Conservation (phyloP, 2,888 invertebrate genomes). For the Lordiphosa andalusiaca region DNA sequence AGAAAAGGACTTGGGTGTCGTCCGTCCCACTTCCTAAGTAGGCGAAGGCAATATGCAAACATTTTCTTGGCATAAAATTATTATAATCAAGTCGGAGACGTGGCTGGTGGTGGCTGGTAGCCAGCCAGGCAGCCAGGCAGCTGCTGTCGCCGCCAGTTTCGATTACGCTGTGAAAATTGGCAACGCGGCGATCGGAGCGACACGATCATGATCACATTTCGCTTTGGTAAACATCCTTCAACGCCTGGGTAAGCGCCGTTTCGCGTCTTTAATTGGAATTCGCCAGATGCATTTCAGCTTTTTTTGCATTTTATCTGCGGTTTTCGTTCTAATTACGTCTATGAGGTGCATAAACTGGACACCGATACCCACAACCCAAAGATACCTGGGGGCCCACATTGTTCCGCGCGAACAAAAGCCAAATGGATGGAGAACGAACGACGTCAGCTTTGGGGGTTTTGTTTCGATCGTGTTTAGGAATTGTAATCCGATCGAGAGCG, state of each 20-base stretch:
- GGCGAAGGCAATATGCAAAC: slow-evolving; percentile 28
- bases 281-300: slow-evolving; percentile 59
- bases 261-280: slow-evolving; percentile 59
- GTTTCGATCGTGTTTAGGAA: slow-evolving; percentile 35
- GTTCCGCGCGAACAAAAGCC: slow-evolving; percentile 3
- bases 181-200: slow-evolving; percentile 25
- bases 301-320: slow-evolving; percentile 16
- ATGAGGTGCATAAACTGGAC: slow-evolving; percentile 23
- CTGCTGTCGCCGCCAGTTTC: slow-evolving; percentile 47
- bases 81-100: slow-evolving; percentile 51
- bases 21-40: slow-evolving; percentile 31
- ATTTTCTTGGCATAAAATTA: slow-evolving; percentile 48
- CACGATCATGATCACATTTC: slow-evolving; percentile 40
- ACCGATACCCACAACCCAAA: slow-evolving; percentile 45
- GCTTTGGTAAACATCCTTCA: slow-evolving; percentile 51
- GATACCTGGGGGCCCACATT: slow-evolving; percentile 14
- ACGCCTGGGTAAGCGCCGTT: slow-evolving; percentile 47
- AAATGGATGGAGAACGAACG: slow-evolving; percentile 16
- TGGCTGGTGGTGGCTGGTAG: slow-evolving; percentile 15
- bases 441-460: slow-evolving; percentile 39
- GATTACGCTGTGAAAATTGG: slow-evolving; percentile 36
- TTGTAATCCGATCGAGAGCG: slow-evolving; percentile 18
- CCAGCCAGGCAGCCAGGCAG: slow-evolving; percentile 44
- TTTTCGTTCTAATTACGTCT: slow-evolving; percentile 62
- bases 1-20: slow-evolving; percentile 23